These are phyloP conservation scores for Leptopilina drosophilae DNA, from an alignment of 2,888 invertebrate species.

Conservation along the genomic window DNA sequence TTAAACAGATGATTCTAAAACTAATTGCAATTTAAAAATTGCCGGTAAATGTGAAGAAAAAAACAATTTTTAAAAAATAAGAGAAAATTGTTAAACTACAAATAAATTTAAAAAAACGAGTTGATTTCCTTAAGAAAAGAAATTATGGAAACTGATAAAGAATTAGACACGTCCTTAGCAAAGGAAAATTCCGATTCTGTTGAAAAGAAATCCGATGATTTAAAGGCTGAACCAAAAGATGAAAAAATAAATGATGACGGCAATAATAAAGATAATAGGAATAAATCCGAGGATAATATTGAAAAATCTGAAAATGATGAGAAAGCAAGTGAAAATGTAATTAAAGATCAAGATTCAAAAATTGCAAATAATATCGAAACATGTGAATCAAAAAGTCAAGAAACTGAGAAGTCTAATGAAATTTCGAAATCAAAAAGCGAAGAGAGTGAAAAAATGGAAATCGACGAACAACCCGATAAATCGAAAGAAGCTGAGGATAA, in stretches of 20 bases:
- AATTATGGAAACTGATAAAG: background rate
- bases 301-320: background rate
- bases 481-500: background rate
- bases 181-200: background rate
- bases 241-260: background rate
- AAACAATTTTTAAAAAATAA: background rate
- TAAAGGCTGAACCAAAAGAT: background rate
- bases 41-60: background rate
- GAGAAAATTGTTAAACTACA: background rate
- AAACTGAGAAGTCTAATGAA: too few species aligned
- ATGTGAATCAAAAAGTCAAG: background rate
- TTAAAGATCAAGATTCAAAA: background rate
- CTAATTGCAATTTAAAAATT: background rate
- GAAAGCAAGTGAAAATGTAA: background rate
- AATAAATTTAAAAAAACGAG: background rate
- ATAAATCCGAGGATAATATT: background rate
- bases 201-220: background rate
- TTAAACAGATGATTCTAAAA: constrained; percentile 1
- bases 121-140: background rate
- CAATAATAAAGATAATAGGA: background rate
- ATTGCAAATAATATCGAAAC: too few species aligned
- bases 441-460: constrained; percentile 10
- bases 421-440: background rate
- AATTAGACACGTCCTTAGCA: background rate
- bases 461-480: background rate